A percentile compares a stretch with the other conserved stretches of the same genome.
phyloP scores from a whole-genome alignment of 2,797 vertebrate species.

The Podargus strigoides region DNA sequence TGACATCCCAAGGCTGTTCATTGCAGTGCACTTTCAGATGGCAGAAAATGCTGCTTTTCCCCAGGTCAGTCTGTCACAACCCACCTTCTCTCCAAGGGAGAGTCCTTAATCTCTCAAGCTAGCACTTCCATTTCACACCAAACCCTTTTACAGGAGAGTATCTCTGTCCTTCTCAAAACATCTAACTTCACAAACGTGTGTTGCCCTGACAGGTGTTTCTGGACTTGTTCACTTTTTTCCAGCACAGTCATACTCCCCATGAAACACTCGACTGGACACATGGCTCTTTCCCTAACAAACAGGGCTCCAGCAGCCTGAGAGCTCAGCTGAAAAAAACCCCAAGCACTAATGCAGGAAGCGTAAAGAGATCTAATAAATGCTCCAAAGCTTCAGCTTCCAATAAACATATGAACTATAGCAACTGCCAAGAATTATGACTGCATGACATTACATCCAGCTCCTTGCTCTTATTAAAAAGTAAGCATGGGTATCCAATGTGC shows the following conservation, averaged over 20 bases:
- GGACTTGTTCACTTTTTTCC: neutral
- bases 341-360: slow-evolving; percentile 46
- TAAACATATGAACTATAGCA: slow-evolving; percentile 46
- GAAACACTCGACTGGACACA: neutral
- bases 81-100: neutral
- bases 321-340: neutral
- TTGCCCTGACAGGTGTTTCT: neutral
- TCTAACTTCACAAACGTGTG: neutral
- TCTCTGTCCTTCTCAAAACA: neutral
- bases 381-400: slow-evolving; percentile 58
- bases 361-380: slow-evolving; percentile 56
- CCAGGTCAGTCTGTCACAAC: neutral
- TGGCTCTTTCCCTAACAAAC: neutral
- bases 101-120: neutral
- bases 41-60: neutral
- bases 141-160: neutral
- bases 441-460: slow-evolving; percentile 47
- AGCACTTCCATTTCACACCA: neutral
- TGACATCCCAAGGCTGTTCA: neutral
- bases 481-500: neutral
- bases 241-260: neutral
- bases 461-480: slow-evolving; percentile 30
- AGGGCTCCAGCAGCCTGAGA: neutral
- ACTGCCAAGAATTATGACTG: slow-evolving; percentile 55
- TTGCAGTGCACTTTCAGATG: neutral